Evolutionary conservation across 1,140 invertebrate genomes (phyloP), one percentile per base, ranked within the genome.

Genomic region (Metopolophium dirhodum): DNA sequence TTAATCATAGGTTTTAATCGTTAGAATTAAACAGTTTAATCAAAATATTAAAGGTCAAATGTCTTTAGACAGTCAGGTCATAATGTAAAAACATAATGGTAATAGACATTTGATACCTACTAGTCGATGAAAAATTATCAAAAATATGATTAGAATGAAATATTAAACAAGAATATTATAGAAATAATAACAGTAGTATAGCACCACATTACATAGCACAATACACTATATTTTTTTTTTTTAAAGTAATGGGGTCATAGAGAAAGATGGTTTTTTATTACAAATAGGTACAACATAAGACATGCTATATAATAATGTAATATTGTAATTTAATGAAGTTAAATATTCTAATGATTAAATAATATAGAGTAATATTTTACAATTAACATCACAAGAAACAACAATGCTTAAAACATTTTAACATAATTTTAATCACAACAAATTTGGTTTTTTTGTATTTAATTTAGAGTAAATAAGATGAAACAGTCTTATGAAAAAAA

Each of bases 401-500:
- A 14, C 26, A 86, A 45, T 86, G 41, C 4, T 14, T 86, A 47
- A 30, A 51, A 88, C n/a, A 88, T 88, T 87, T 14, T 41, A 85
- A 20, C 14, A 47, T 47, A 85, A 85, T 4, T 85, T 85, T 22
- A 85, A 41, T 85, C 9, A 45, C 37, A 41, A 41, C 4, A 41
- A 4, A 37, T 37, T 11, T 26, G 41, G 1, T 45, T 85, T 23
- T 45, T 85, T 85, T 41, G 7, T 41, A 85, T 85, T 85, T 26
- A 26, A 41, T 85, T 85, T 41, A 85, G 1, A 37, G 35, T 85
- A 41, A 30, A 41, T 41, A 30, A 41, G 83, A 85, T 37, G 9
- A 85, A 85, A 85, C 83, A 85, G 86, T 88, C 86, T 49, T 88
- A 88, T 47, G n/a, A 88, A 77, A 14, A 77, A n/a, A 77, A n/a